These are phyloP conservation scores for Calliphora vomitoria DNA, from an alignment of 2,888 invertebrate species.

Conservation along the genomic window DNA sequence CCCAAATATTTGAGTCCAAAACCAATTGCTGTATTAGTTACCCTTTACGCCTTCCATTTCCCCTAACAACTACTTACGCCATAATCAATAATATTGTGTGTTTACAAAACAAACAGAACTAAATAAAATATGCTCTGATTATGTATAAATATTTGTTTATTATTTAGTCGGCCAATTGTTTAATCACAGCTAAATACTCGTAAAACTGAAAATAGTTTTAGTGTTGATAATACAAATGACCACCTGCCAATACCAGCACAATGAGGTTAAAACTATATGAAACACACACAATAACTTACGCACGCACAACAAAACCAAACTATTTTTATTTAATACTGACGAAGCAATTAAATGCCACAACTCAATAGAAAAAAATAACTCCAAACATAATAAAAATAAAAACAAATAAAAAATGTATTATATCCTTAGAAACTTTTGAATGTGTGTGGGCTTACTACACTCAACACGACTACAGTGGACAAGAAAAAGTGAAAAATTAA, in stretches of 20 bases:
- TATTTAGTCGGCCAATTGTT: not conserved
- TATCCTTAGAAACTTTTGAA: too few relatives aligned
- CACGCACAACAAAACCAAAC: not conserved
- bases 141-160: constrained; percentile 11
- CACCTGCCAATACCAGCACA: not conserved
- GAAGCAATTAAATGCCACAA: constrained; percentile 30
- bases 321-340: not conserved
- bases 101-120: not conserved
- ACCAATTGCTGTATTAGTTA: too few relatives aligned
- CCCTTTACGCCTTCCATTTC: too few relatives aligned
- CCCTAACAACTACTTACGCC: not conserved
- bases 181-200: constrained; percentile 26
- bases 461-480: not conserved
- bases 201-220: not conserved
- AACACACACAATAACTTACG: not conserved
- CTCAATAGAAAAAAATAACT: not conserved
- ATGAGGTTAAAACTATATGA: not conserved
- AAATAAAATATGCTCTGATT: constrained; percentile 24
- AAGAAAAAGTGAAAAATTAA: not conserved
- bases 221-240: not conserved
- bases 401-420: not conserved
- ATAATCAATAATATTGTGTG: not conserved
- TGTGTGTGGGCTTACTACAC: too few relatives aligned
- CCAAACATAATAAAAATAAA: not conserved
- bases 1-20: too few relatives aligned